These are phyloP conservation scores for Eupithecia pulchellata DNA, from an alignment of 2,888 invertebrate species.

Conservation along the genomic window DNA sequence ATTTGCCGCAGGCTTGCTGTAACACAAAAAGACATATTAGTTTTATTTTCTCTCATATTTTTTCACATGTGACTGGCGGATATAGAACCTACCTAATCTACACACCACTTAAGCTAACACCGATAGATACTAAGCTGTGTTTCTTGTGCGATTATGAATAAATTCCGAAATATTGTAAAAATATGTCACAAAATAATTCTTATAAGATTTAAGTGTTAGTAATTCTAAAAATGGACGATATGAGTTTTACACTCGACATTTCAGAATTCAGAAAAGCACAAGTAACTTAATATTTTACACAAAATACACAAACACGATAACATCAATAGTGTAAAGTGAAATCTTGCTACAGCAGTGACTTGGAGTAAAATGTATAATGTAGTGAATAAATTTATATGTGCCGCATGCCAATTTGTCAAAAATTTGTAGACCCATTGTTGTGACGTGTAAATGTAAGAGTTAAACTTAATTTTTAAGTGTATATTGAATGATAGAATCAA, in stretches of 20 bases:
- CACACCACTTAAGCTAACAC: constrained; percentile 50
- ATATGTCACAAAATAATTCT: too few relatives aligned
- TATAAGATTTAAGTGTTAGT: too few relatives aligned
- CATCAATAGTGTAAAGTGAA: constrained; percentile 50
- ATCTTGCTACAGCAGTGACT: constrained; percentile 50
- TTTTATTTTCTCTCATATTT: not conserved
- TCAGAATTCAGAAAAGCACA: constrained; percentile 5
- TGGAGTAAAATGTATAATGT: constrained; percentile 49
- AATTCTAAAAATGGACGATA: too few relatives aligned
- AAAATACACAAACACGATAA: constrained; percentile 49
- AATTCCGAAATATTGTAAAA: not conserved
- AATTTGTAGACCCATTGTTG: constrained; percentile 76
- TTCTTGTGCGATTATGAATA: not conserved
- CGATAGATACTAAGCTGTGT: constrained; percentile 48
- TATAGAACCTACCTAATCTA: constrained; percentile 53
- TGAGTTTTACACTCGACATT: not conserved
- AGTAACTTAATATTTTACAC: constrained; percentile 39
- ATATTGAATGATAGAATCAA: constrained; percentile 27
- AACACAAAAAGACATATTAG: constrained; percentile 51
- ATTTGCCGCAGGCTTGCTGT: constrained; percentile 94
- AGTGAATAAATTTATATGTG: constrained; percentile 50
- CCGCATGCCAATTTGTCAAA: constrained; percentile 61
- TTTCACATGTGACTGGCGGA: constrained; percentile 21
- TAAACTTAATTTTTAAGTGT: constrained; percentile 7
- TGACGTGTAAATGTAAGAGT: constrained; percentile 64